These are phyloP conservation scores for Liasis olivaceus DNA, from an alignment of 2,797 vertebrate genomes.

Conservation along the genomic window DNA sequence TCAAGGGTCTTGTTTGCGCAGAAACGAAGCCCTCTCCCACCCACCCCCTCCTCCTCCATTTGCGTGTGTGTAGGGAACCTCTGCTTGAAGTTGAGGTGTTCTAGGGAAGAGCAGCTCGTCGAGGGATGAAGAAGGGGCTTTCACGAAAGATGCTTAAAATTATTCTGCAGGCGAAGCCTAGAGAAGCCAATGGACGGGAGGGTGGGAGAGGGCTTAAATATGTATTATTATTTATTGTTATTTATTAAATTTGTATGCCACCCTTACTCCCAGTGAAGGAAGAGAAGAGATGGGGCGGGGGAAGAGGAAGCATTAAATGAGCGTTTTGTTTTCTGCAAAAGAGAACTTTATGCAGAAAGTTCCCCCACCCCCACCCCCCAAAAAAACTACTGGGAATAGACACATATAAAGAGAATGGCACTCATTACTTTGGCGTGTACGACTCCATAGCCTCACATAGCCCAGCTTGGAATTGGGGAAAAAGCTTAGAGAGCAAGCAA, in stretches of 20 bases:
- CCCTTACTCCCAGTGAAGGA: background rate
- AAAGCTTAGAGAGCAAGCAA: background rate
- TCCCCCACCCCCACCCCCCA: background rate
- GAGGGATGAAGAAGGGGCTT: background rate
- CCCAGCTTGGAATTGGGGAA: background rate
- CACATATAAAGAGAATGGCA: background rate
- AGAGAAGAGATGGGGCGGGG: background rate
- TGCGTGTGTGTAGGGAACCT: slow-evolving; percentile 43
- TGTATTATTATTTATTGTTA: background rate
- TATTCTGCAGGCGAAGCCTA: background rate
- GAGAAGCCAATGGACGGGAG: background rate
- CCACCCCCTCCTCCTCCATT: slow-evolving; percentile 1
- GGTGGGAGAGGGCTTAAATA: background rate
- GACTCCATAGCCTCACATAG: slow-evolving; percentile 19
- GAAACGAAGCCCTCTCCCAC: background rate
- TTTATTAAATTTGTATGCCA: background rate
- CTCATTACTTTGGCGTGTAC: background rate
- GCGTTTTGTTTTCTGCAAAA: slow-evolving; percentile 13
- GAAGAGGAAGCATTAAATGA: background rate
- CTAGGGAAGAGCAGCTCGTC: background rate
- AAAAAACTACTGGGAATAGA: slow-evolving; percentile 19
- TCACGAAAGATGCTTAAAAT: background rate
- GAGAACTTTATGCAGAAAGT: slow-evolving; percentile 8
- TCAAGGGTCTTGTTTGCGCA: slow-evolving; percentile 34
- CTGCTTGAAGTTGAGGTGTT: slow-evolving; percentile 44